Evolutionary conservation across 2,113 vertebrate genomes (phyloP).

Genomic region (Bubo scandiacus): DNA sequence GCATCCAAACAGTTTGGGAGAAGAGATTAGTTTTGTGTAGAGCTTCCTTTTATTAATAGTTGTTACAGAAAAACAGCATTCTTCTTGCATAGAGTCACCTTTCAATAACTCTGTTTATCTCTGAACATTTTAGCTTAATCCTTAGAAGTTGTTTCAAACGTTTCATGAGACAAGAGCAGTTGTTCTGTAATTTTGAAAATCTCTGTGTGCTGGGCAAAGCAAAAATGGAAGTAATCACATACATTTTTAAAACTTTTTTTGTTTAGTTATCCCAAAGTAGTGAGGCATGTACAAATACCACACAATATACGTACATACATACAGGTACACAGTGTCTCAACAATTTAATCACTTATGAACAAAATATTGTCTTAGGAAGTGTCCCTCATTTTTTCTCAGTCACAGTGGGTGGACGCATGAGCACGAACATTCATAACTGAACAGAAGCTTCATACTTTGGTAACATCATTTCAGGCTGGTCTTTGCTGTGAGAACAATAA

Average conservation of each 20-base stretch:
- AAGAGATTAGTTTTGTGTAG: neutral
- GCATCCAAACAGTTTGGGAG: neutral
- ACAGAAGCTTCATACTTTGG: neutral
- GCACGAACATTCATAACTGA: neutral
- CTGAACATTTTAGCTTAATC: neutral
- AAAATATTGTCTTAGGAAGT: neutral
- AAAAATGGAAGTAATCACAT: neutral
- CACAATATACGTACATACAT: no score
- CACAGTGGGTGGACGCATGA: neutral
- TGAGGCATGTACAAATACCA: neutral
- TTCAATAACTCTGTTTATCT: neutral
- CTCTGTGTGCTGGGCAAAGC: neutral
- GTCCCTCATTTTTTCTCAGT: neutral
- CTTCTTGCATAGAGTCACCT: neutral
- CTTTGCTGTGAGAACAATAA: neutral
- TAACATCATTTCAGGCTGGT: neutral
- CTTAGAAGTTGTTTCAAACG: neutral
- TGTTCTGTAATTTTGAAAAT: neutral
- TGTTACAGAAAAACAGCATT: neutral
- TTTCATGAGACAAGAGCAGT: neutral
- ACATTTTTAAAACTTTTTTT: neutral
- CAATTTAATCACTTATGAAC: neutral
- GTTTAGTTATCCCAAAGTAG: neutral
- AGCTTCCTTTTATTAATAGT: neutral
- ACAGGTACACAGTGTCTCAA: neutral